Base-by-base conservation (phyloP, 1,140 invertebrate species). In the Megathymus violae region DNA sequence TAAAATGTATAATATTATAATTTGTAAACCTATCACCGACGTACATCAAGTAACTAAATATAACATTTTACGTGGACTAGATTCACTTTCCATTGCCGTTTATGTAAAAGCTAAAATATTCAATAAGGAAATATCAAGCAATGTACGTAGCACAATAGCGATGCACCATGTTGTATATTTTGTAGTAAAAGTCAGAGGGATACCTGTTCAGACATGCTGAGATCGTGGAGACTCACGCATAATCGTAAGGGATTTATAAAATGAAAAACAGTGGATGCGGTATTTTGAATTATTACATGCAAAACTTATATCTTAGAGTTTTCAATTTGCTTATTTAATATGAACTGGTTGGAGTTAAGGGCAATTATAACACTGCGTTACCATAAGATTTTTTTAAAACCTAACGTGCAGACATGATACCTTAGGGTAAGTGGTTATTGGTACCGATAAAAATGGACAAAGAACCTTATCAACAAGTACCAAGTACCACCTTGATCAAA, bases 191-290 rank as follows among this genome's bases (percentile, higher is more conserved):
- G 51, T 19, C 38, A 16, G 31, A 56, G 16, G 17, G 25, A 34
- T 73, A 74, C 71, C 67, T 74, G 71, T 74, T 44, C 31, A 19
- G 58, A 74, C 67, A 62, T 74, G 67, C 62, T 64, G 17, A 41
- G 47, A 56, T 51, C 34, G 27, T 38, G 50, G 58, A 64, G 51
- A 62, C 50, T 62, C 63, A 73, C 70, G 67, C 61, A 69, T 61
- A 58, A 43, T 47, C 27, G 54, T 17, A 36, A 27, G 13, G 13
- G 36, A 54, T 1, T 1, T 54, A 14, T n/a, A n/a, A 54, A 54
- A 41, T 31, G 13, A 31, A 7, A 31, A 31, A 4, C 27, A 31
- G 9, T 47, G 22, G 22, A 47, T 47, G 14, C 10, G 44, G 41
- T n/a, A 43, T 41, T 13, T 4, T 4, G 11, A 40, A 41, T 9